phyloP scores from a whole-genome alignment of 2,113 vertebrate species.

The Corydoras maculifer region DNA sequence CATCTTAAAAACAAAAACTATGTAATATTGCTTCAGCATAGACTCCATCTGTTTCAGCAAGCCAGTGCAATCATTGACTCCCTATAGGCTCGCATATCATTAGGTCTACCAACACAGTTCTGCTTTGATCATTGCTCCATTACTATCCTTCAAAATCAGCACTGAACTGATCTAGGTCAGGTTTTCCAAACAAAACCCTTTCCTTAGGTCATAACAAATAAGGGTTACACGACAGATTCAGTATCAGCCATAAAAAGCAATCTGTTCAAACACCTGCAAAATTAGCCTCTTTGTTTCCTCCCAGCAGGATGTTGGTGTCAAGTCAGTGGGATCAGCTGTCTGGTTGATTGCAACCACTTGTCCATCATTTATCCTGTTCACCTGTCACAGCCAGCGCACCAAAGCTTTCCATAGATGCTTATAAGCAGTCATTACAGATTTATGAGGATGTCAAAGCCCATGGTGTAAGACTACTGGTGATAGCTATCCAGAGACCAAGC shows the following conservation, averaged over 20 bases:
- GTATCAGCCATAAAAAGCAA: slow-evolving; percentile 14
- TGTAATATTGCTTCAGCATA: slow-evolving; percentile 8
- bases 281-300: slow-evolving; percentile 13
- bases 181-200: not conserved
- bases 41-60: slow-evolving; percentile 30
- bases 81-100: slow-evolving; percentile 28
- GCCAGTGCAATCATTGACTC: slow-evolving; percentile 30
- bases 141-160: slow-evolving; percentile 10
- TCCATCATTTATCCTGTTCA: slow-evolving; percentile 30
- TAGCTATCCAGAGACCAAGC: slow-evolving; percentile 9
- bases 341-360: slow-evolving; percentile 25
- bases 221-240: not conserved
- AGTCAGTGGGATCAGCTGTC: slow-evolving; percentile 14
- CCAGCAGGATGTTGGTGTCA: slow-evolving; percentile 8
- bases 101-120: slow-evolving; percentile 13
- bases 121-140: slow-evolving; percentile 13
- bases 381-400: slow-evolving; percentile 21
- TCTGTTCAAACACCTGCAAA: slow-evolving; percentile 19
- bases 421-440: slow-evolving; percentile 27
- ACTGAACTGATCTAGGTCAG: slow-evolving; percentile 5
- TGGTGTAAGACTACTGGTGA: slow-evolving; percentile 13
- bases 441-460: slow-evolving; percentile 25
- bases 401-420: slow-evolving; percentile 7
- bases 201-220: not conserved
- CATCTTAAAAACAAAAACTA: slow-evolving; percentile 24